Base-by-base conservation (phyloP, 2,113 vertebrate species). In the Melierax canorus region DNA sequence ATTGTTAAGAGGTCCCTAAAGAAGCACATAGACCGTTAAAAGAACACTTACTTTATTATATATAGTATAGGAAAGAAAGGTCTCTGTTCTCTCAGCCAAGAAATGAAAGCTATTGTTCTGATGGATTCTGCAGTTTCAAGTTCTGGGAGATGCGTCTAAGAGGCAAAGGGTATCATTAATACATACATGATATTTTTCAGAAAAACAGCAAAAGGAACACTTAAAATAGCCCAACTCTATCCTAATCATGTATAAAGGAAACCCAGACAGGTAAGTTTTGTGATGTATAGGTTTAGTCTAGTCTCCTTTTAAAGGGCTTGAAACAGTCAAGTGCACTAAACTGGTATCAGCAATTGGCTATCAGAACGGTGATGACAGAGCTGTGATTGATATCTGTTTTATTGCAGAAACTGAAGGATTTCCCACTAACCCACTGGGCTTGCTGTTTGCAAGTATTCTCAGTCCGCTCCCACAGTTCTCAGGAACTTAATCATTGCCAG, bases 71-170 rank as follows among this genome's bases (percentile, higher is more conserved):
- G 98, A 84, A 98, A 99, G 95, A 99, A 99, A 27, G 99, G 99
- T 96, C 99, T 99, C 97, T 99, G 99, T 69, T 99, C 99, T 96
- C 99, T 98, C 94, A 99, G 98, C 99, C 99, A 99, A 38, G 98
- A 98, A 92, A 99, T 91, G 71, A 99, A 99, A 88, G 99, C 97
- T 98, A 96, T 86, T 91, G 97, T 98, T 98, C 99, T 99, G 87
- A 98, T 97, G 18, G 99, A 99, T 98, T 99, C 99, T 51, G 98
- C 98, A 3, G 99, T 99, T 97, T 99, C 99, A 95, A 99, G 98
- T 97, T 99, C 99, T 39, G 99, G 99, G 74, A 99, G 99, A 58
- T 98, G 95, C 27, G 98, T 98, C 99, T 99, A 79, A 94, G 63
- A 93, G 67, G 92, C 39, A 96, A 96, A 96, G 46, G 55, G 18